phyloP scores from a whole-genome alignment of 23 tunicate species.

The Ascidia mentula region DNA sequence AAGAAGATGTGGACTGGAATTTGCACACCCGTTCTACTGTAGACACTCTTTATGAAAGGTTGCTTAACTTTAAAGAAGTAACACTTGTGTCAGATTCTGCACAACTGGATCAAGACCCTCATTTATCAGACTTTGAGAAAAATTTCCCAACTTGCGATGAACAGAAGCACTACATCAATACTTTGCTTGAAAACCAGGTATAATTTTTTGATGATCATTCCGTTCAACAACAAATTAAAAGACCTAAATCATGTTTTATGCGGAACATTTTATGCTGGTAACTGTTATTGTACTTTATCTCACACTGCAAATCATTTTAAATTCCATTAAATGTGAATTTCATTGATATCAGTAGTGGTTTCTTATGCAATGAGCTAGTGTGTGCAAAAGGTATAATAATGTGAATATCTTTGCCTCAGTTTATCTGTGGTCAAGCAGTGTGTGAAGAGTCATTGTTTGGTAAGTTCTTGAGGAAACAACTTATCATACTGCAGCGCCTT shows the following conservation, averaged over 20 bases:
- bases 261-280: background rate
- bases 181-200: constrained; percentile 66
- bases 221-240: too few species aligned
- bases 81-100: constrained; percentile 34
- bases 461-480: constrained; percentile 44
- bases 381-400: background rate
- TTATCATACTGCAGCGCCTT: constrained; percentile 70
- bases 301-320: background rate
- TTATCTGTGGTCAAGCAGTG: constrained; percentile 49
- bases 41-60: constrained; percentile 35
- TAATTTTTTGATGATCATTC: background rate
- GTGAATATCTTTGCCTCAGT: constrained; percentile 38
- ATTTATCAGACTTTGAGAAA: constrained; percentile 60
- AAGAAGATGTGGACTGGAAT: constrained; percentile 17
- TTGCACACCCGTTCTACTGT: constrained; percentile 34
- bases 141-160: constrained; percentile 60
- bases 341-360: background rate
- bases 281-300: background rate
- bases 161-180: constrained; percentile 73
- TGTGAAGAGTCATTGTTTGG: constrained; percentile 83
- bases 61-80: constrained; percentile 67
- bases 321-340: background rate
- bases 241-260: too few species aligned
- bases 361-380: background rate
- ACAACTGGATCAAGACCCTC: constrained; percentile 32